phyloP scores from a whole-genome alignment of 2,888 invertebrate species.

The Petrolisthes cinctipes region DNA sequence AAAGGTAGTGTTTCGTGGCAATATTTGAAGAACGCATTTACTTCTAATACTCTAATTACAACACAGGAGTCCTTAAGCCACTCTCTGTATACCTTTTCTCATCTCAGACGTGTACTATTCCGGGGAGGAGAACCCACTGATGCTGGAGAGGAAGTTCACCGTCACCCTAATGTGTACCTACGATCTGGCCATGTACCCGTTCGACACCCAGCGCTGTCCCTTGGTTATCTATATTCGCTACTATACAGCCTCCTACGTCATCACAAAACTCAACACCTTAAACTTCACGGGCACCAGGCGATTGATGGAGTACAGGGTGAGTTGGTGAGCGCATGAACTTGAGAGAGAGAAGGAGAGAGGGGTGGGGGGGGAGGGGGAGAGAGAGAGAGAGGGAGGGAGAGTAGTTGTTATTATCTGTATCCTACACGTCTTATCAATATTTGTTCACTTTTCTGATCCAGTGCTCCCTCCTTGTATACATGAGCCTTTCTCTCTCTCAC shows the following conservation, averaged over 20 bases:
- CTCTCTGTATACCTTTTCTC: not conserved
- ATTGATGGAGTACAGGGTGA: conserved; percentile 37
- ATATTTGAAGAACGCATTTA: no score
- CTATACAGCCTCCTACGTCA: conserved; percentile 29
- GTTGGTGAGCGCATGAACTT: not conserved
- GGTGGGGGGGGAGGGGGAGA: not conserved
- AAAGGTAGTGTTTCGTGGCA: no score
- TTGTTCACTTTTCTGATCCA: no score
- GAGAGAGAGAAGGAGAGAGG: not conserved
- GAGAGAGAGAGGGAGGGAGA: not conserved
- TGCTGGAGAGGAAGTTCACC: conserved; percentile 34
- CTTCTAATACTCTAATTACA: no score
- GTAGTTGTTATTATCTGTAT: no score
- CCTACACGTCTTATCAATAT: no score
- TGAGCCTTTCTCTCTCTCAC: no score
- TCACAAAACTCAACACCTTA: conserved; percentile 6
- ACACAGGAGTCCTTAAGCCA: no score
- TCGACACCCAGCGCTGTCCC: conserved; percentile 36
- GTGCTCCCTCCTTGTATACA: no score
- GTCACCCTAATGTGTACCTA: conserved; percentile 35
- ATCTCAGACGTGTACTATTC: conserved; percentile 34
- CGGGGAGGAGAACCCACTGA: conserved; percentile 12
- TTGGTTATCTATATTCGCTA: conserved; percentile 17
- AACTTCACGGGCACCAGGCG: conserved; percentile 30
- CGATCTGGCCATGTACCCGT: conserved; percentile 44